Evolutionary conservation across 2,888 invertebrate genomes (phyloP), one percentile per base, ranked within the genome.

Genomic region (Lapara coniferarum): DNA sequence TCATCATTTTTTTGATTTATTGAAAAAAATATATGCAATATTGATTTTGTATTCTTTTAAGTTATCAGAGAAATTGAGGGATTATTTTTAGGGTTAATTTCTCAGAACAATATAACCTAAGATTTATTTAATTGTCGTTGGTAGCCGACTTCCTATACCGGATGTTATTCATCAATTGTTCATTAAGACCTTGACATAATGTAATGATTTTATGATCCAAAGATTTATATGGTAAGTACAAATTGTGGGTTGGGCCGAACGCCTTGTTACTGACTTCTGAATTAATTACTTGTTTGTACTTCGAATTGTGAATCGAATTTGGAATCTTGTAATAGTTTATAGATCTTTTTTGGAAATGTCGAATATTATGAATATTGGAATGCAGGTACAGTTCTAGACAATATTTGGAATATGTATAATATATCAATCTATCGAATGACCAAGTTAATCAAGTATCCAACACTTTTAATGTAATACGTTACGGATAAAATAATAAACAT

Each of bases 121-220:
- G 13, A n/a, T 59, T 46, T 19, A 13, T 6, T 63, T 16, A 59
- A 46, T 13, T 46, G 16, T 12, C 49, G 46, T 46, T 16, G 8
- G 69, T 87, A 81, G 86, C 86, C 84, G 83, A 81, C 70, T 76
- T 73, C 67, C 69, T 66, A 77, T 80, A 76, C 80, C 77, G 81
- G 80, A 82, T 84, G 77, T 75, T 82, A 84, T 80, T 86, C 82
- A 86, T 84, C 81, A 77, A 74, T 85, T 86, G 85, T 86, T 84
- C 75, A 71, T 76, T 70, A 71, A 73, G 71, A 77, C 91, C 90
- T 90, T 91, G 92, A 87, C 89, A 89, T 79, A 74, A 74, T 82
- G 69, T 71, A 71, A 70, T 57, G 72, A 74, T 71, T 74, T 78
- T 74, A 69, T 55, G 69, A 66, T 51, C 53, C 68, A 69, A 66